A percentile compares a stretch with the other conserved stretches of the same genome.
These are phyloP conservation scores for Keiferia lycopersicella DNA, from an alignment of 2,888 invertebrate genomes.

Conservation along the genomic window DNA sequence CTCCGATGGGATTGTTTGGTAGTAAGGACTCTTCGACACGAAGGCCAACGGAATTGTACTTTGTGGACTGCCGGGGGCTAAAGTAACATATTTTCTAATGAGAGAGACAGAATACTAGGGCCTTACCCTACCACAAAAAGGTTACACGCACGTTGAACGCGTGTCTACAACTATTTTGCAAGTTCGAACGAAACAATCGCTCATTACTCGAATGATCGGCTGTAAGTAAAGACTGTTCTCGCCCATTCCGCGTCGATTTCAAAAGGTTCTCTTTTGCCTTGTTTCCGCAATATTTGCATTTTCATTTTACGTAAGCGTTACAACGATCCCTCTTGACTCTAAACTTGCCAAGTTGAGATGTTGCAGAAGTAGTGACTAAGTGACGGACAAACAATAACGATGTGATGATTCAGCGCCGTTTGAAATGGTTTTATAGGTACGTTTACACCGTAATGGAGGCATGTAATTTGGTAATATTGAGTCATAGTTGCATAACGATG, in stretches of 20 bases:
- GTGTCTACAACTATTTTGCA: too few species aligned
- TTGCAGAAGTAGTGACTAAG: constrained; percentile 45
- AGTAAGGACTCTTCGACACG: background rate
- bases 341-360: constrained; percentile 29
- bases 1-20: constrained; percentile 16
- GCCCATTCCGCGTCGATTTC: constrained; percentile 31
- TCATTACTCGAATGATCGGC: constrained; percentile 35
- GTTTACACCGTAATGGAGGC: constrained; percentile 38
- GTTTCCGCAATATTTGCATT: constrained; percentile 56
- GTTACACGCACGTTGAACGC: too few species aligned
- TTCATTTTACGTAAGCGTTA: constrained; percentile 52
- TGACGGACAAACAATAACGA: constrained; percentile 54
- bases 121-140: too few species aligned
- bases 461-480: constrained; percentile 58
- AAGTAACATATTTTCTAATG: background rate
- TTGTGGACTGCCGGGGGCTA: background rate
- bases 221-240: constrained; percentile 42
- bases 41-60: background rate
- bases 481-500: constrained; percentile 55
- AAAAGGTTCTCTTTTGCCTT: constrained; percentile 38
- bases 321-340: constrained; percentile 41
- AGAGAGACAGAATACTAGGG: too few species aligned
- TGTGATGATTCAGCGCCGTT: constrained; percentile 53
- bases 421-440: constrained; percentile 41
- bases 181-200: constrained; percentile 18